Base-by-base conservation (phyloP, 2,888 invertebrate genomes). In the Hylaea fasciaria region DNA sequence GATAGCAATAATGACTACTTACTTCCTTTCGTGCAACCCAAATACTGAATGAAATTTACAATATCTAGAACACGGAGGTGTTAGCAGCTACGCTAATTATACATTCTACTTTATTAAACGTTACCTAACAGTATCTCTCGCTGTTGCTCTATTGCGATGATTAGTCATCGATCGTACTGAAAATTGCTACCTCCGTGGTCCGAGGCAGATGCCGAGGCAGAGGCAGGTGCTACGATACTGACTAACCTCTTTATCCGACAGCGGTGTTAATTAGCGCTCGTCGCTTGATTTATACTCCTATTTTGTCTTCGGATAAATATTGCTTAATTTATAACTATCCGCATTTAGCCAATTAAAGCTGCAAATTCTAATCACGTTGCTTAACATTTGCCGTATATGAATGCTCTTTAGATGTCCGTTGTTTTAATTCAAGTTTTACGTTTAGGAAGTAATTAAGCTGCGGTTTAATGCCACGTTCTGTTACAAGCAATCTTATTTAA, bases 191-290 rank as follows among this genome's bases (percentile, higher is more conserved):
- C 65, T 75, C 63, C 48, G 56, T 52, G 51, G 54, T 66, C 56
- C 29, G 41, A 2, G 13, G 56, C 56, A 65, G 66, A 13, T 73
- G n/a, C n/a, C n/a, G n/a, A n/a, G n/a, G n/a, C n/a, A n/a, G n/a
- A 66, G 71, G 76, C 85, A 86, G 86, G 85, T 87, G 83, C 82
- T 74, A 81, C 78, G 78, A 80, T 81, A 82, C 74, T 63, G 68
- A 72, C 78, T 81, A 78, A 63, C 60, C 69, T 50, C 52, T 57
- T 44, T 53, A 57, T 49, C 52, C 46, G 45, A 45, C 76, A 73
- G 75, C 73, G 69, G 77, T 80, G 82, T 83, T 89, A 87, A 89
- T 89, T 87, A 89, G 80, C 74, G 76, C 73, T 79, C 73, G 75
- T 75, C 68, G 71, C 70, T 85, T 87, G 87, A 90, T 89, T 87